Percentiles rank a stretch among this genome's conserved stretches.
Conservation (phyloP, 2,888 invertebrate genomes). For the Diaphora mendica region DNA sequence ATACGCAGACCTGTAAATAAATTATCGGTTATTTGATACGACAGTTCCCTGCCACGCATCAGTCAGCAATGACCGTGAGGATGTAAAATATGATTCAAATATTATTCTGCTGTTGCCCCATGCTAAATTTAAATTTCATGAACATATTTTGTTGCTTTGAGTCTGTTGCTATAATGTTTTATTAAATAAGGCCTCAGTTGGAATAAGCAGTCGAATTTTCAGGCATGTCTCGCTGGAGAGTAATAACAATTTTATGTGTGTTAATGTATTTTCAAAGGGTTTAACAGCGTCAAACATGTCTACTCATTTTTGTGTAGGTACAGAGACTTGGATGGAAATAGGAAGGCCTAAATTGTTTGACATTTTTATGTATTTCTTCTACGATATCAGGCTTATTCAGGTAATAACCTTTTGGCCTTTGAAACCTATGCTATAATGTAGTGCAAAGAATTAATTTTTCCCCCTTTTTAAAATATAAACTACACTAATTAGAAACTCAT, state of each 20-base stretch:
- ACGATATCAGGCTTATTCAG: not conserved
- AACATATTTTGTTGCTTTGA: slow-evolving; percentile 42
- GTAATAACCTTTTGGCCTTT: not conserved
- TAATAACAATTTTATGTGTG: slow-evolving; percentile 1
- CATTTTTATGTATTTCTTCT: not conserved
- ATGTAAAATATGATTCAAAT: slow-evolving; percentile 29
- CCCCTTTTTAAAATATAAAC: too few species aligned
- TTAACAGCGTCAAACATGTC: not conserved
- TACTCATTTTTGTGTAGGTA: not conserved
- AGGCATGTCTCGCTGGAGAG: not conserved
- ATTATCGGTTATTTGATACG: slow-evolving; percentile 58
- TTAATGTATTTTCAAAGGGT: not conserved
- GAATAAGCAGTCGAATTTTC: slow-evolving; percentile 24
- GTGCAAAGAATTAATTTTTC: too few species aligned
- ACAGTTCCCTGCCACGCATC: slow-evolving; percentile 44
- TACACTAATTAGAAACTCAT: too few species aligned
- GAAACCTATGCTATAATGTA: not conserved
- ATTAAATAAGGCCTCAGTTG: slow-evolving; percentile 26
- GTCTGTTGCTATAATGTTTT: slow-evolving; percentile 35
- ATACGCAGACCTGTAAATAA: slow-evolving; percentile 55
- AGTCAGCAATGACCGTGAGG: slow-evolving; percentile 29
- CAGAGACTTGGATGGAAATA: not conserved
- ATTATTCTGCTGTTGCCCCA: slow-evolving; percentile 27
- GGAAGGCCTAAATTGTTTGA: not conserved
- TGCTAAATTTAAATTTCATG: slow-evolving; percentile 41